Conservation (phyloP, 2,888 invertebrate genomes). For the Pristionchus maxplancki region DNA sequence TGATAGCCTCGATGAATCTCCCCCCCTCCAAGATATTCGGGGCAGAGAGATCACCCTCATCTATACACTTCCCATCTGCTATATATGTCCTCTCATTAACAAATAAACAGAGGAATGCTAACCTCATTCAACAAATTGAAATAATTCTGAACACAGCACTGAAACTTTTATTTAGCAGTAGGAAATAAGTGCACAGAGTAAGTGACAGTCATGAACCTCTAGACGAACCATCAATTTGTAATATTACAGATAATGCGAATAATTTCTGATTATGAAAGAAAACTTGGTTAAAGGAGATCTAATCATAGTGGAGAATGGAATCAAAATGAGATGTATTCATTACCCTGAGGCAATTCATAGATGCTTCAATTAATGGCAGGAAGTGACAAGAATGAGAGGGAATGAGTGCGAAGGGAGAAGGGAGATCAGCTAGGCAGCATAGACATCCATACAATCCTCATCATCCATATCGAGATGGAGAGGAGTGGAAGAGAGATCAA, state of each 20-base stretch:
- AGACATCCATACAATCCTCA: constrained; percentile 39
- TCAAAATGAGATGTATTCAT: background rate
- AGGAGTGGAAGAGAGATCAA: constrained; percentile 15
- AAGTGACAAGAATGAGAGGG: background rate
- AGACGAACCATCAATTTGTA: background rate
- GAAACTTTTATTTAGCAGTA: background rate
- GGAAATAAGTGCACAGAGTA: background rate
- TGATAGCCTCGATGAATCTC: background rate
- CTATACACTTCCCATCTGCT: background rate
- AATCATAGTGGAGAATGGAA: background rate
- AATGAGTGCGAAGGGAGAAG: too few relatives aligned
- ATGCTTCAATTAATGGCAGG: background rate
- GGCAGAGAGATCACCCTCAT: constrained; percentile 10
- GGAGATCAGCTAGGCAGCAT: constrained; percentile 1
- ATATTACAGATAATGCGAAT: background rate
- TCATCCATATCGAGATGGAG: constrained; percentile 40
- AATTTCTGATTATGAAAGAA: background rate
- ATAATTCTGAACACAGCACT: background rate
- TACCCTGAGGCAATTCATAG: background rate
- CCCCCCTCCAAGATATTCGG: background rate
- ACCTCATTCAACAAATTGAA: background rate
- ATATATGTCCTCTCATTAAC: background rate
- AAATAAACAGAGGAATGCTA: background rate
- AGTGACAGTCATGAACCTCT: background rate
- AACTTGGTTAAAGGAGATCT: background rate